phyloP scores from a whole-genome alignment of 1,140 invertebrate genomes.

The Drosophila navojoa region DNA sequence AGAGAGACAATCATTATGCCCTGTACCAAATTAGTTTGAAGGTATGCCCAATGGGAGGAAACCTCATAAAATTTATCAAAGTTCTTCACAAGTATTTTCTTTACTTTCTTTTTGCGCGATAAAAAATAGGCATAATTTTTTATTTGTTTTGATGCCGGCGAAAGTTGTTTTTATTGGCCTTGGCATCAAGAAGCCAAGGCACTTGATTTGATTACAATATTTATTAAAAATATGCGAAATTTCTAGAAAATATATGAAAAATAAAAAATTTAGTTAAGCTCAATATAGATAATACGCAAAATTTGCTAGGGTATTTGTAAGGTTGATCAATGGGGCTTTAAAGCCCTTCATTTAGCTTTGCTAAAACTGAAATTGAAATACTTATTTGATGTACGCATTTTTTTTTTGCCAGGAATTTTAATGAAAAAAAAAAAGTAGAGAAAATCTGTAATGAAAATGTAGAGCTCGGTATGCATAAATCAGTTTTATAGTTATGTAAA shows the following conservation, averaged over 20 bases:
- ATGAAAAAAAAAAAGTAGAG: slow-evolving; percentile 27
- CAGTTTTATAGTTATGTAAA: slow-evolving; percentile 29
- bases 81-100: neutral
- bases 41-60: slow-evolving; percentile 18
- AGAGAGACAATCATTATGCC: slow-evolving; percentile 44
- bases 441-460: slow-evolving; percentile 12
- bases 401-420: slow-evolving; percentile 43
- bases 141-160: neutral
- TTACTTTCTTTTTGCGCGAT: neutral
- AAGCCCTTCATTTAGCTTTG: slow-evolving; percentile 14
- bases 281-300: neutral
- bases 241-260: neutral
- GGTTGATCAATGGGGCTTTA: neutral
- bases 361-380: slow-evolving; percentile 40
- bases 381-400: slow-evolving; percentile 48
- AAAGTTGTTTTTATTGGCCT: neutral
- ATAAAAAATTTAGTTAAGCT: neutral
- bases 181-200: neutral
- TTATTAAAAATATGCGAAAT: neutral
- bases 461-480: slow-evolving; percentile 19
- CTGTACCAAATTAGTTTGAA: slow-evolving; percentile 21
- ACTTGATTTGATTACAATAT: neutral
- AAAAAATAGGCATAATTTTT: neutral
- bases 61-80: slow-evolving; percentile 9
- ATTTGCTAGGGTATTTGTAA: slow-evolving; percentile 1